These are phyloP conservation scores for Dryocosmus kuriphilus DNA, from an alignment of 2,888 invertebrate genomes.

Conservation along the genomic window DNA sequence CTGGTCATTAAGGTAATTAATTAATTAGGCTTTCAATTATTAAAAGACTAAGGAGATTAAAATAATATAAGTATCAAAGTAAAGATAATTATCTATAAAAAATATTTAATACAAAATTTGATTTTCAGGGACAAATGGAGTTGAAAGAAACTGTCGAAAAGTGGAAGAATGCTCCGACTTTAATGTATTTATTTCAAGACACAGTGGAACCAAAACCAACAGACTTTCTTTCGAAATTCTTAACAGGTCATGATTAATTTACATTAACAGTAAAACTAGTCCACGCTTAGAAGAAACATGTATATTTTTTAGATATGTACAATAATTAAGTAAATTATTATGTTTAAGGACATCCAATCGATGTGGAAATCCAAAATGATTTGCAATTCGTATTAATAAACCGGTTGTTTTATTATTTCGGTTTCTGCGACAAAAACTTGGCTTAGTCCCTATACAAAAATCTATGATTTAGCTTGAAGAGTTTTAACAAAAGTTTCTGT, in stretches of 20 bases:
- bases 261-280: conserved; percentile 4
- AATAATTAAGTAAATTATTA: conserved; percentile 18
- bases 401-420: neutral
- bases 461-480: too few relatives aligned
- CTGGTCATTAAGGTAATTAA: conserved; percentile 95
- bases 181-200: conserved; percentile 94
- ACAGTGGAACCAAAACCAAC: conserved; percentile 90
- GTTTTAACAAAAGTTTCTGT: too few relatives aligned
- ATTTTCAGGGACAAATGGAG: conserved; percentile 94
- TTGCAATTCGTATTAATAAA: conserved; percentile 11
- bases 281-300: neutral
- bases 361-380: neutral
- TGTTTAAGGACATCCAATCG: neutral
- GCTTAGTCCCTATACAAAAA: too few relatives aligned
- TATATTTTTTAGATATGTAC: conserved; percentile 10
- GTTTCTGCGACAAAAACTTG: too few relatives aligned
- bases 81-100: neutral
- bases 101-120: conserved; percentile 3
- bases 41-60: neutral
- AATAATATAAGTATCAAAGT: neutral
- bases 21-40: conserved; percentile 52
- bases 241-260: conserved; percentile 81
- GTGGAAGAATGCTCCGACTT: conserved; percentile 93
- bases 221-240: conserved; percentile 95
- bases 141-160: conserved; percentile 90